phyloP scores from a whole-genome alignment of 1,140 invertebrate genomes.

The Megalopta genalis region DNA sequence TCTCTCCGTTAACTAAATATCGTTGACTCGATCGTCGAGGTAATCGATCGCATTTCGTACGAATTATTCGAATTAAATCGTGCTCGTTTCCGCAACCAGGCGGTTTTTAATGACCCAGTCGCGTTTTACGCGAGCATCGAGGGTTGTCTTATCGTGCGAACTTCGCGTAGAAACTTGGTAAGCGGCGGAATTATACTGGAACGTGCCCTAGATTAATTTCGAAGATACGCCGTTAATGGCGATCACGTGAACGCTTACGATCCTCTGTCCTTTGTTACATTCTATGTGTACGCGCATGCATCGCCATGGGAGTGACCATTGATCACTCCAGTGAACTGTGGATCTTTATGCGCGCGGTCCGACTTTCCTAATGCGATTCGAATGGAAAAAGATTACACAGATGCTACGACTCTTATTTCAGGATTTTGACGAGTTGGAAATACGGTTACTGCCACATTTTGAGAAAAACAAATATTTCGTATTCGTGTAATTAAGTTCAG shows the following conservation, averaged over 20 bases:
- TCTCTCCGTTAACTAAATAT: no score
- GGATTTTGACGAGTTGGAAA: no score
- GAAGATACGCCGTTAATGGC: conserved; percentile 57
- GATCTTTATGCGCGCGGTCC: no score
- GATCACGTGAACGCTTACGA: conserved; percentile 40
- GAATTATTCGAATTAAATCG: no score
- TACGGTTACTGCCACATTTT: no score
- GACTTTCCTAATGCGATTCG: no score
- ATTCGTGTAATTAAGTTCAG: no score
- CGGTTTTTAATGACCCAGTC: conserved; percentile 25
- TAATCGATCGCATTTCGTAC: no score
- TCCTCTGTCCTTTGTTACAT: conserved; percentile 40
- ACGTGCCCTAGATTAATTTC: conserved; percentile 63
- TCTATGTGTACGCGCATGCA: background rate
- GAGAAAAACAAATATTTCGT: no score
- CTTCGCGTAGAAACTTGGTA: conserved; percentile 44
- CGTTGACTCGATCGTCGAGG: no score
- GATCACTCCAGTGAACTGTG: conserved; percentile 21
- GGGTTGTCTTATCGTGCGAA: conserved; percentile 35
- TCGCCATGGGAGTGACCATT: background rate
- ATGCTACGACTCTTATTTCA: no score
- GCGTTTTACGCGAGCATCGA: background rate
- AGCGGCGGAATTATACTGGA: conserved; percentile 54
- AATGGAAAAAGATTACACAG: no score
- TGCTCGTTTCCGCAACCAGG: background rate